Evolutionary conservation across 1,140 invertebrate genomes (phyloP), one percentile per base, ranked within the genome.

Genomic region (Helicoverpa zea): DNA sequence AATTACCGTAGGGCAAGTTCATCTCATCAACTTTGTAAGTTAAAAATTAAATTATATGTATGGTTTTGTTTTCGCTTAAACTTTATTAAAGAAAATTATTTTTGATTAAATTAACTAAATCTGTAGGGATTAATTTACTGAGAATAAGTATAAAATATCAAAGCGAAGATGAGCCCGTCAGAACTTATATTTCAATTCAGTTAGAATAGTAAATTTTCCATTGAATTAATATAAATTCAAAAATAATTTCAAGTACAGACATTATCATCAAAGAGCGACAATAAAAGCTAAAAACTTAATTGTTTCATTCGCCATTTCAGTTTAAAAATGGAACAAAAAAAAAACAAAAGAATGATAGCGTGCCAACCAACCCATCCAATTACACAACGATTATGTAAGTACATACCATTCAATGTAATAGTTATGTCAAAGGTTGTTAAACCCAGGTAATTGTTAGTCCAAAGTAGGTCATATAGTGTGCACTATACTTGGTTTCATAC

Each of bases 401-500:
- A 82, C 59, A 61, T 79, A 79, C 5, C 64, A 82, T 58, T 75
- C 54, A 59, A 18, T 54, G 73, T 72, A 80, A 86, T 54, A 80
- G 79, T 70, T 74, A 78, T 84, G 80, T 85, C 81, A 82, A 81
- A 83, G 84, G 82, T 64, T 64, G 79, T 87, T 84, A 81, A 73
- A 77, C 83, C 81, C 74, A 30, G 79, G 59, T 84, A 87, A 86
- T 86, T 86, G 81, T 78, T 58, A 49, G 58, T 51, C 59, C 51
- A 59, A 87, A 87, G 81, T 84, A 82, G 86, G 87, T 83, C 87
- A 82, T 76, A 64, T 77, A 83, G 79, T 59, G 59, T 85, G 85
- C 82, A 85, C 56, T 84, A 84, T 82, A 85, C 78, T 84, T 74
- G 85, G 82, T 87, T 43, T 87, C 84, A 84, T 88, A 84, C 83